A percentile compares a stretch with the other conserved stretches of the same genome.
These are phyloP conservation scores for Ictidomys tridecemlineatus DNA, from an alignment of 2,113 vertebrate genomes.

Conservation along the genomic window DNA sequence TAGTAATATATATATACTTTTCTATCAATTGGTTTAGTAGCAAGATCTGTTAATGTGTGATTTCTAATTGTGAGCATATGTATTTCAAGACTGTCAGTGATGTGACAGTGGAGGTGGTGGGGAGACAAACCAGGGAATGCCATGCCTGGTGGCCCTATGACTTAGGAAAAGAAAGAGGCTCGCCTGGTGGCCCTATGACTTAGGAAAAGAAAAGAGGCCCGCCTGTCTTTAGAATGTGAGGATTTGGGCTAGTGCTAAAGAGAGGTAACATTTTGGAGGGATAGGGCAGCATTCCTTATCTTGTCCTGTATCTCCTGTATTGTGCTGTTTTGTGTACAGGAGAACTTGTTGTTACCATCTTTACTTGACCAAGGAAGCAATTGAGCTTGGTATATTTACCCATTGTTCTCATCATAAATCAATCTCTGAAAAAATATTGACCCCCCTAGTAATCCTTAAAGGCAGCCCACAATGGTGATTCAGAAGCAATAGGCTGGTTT, in stretches of 20 bases:
- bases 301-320: not conserved
- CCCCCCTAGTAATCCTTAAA: not conserved
- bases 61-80: not conserved
- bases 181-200: not conserved
- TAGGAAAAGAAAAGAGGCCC: not conserved
- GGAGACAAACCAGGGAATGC: not conserved
- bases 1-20: not conserved
- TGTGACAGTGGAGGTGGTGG: not conserved
- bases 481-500: not conserved
- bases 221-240: not conserved
- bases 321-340: not conserved
- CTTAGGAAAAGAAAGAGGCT: not conserved
- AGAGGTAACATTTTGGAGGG: not conserved
- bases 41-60: not conserved
- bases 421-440: not conserved
- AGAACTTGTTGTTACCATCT: not conserved
- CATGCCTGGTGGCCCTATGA: not conserved
- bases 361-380: not conserved
- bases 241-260: not conserved
- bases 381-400: not conserved
- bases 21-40: not conserved
- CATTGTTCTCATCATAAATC: not conserved
- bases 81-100: not conserved
- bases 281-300: not conserved
- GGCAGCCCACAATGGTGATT: not conserved